Base-by-base conservation (phyloP, 2,797 vertebrate species). In the Rhynchonycteris naso region DNA sequence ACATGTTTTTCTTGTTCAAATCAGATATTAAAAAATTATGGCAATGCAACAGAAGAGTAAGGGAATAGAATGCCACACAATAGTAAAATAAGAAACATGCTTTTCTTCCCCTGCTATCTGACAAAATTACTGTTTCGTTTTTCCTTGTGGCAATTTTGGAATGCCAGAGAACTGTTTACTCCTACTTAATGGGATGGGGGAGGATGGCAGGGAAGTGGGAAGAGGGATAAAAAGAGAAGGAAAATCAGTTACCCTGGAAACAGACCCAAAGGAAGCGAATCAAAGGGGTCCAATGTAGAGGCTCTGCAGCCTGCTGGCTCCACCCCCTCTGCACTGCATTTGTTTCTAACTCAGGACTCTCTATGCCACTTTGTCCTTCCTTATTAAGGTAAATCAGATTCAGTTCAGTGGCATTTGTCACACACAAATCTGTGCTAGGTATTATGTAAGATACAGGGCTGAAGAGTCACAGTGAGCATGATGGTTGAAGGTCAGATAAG, bases 211-310 rank as follows among this genome's bases (percentile, higher is more conserved):
- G 65, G 59, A 83, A 18, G 59, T 79, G 43, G 76, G 52, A 43
- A 75, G 28, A 87, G 13, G 26, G 21, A 30, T 18, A 30, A 69
- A 76, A 68, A 61, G 79, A 87, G 38, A 63, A 16, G 3, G 21
- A 47, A 47, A 52, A 9, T 59, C 74, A 1, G 92, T 96, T 84
- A 54, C 82, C 75, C 33, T 80, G 89, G 86, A 91, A 95, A 95
- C 75, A 4, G 15, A 66, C 80, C 33, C 56, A 58, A n/a, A 71
- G 16, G 50, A 58, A 59, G n/a, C 52, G 12, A 35, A 35, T 21
- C 21, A 2, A 24, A 68, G 43, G 61, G 14, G 35, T 47, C 2
- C 0, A 56, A 85, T 19, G 14, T 5, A 52, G 47, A 78, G n/a
- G 71, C 90, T 84, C 35, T 0, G 0, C 4, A n/a, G 30, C 30